Evolutionary conservation across 2,113 vertebrate species (phyloP).

Genomic region (Podarcis muralis): DNA sequence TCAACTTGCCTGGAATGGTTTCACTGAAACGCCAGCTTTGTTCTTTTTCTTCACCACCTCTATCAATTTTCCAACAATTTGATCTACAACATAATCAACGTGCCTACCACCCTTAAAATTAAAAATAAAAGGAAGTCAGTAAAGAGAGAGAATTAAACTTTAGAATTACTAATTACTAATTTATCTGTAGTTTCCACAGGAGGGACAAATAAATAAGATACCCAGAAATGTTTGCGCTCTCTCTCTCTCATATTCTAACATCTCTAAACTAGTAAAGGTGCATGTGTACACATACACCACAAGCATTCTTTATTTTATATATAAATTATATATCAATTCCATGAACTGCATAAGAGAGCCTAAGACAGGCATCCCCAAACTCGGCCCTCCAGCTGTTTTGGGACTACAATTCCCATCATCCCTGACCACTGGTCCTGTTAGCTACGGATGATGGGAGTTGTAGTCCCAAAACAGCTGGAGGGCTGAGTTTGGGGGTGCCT

Average conservation of each 20-base stretch:
- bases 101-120: constrained; percentile 91
- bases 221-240: background rate
- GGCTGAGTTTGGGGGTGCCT: too few relatives aligned
- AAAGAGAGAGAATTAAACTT: constrained; percentile 10
- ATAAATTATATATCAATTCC: background rate
- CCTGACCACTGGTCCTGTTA: too few relatives aligned
- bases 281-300: too few relatives aligned
- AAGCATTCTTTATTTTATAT: background rate
- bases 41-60: constrained; percentile 99
- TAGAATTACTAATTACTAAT: background rate
- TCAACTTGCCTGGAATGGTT: constrained; percentile 94
- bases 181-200: background rate
- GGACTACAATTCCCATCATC: too few relatives aligned
- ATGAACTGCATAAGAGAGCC: background rate
- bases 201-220: background rate
- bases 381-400: too few relatives aligned
- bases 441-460: too few relatives aligned
- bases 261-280: background rate
- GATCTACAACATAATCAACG: constrained; percentile 96
- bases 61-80: constrained; percentile 95
- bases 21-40: constrained; percentile 96
- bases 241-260: background rate
- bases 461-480: too few relatives aligned
- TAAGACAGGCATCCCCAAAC: background rate
- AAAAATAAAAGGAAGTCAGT: background rate